A percentile compares a stretch with the other conserved stretches of the same genome.
Evolutionary conservation across 2,888 invertebrate species (phyloP).

Genomic region (Pollenia angustigena): DNA sequence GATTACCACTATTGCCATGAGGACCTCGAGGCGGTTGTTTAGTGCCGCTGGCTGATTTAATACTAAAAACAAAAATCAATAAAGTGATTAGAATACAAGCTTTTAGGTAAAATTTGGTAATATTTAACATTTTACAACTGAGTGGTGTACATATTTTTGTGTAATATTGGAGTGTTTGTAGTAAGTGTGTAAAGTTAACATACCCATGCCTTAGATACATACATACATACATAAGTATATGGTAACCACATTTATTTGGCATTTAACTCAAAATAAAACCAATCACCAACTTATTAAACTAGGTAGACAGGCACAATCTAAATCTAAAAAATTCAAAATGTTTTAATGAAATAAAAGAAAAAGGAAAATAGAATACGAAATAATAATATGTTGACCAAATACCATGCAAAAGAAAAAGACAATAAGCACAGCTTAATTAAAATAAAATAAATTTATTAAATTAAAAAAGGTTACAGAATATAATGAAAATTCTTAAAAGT

Average conservation of each 20-base stretch:
- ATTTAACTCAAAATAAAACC: constrained; percentile 5
- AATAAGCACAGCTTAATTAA: constrained; percentile 21
- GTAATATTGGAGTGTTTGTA: constrained; percentile 37
- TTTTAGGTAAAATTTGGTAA: not conserved
- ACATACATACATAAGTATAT: not conserved
- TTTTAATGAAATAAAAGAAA: constrained; percentile 9
- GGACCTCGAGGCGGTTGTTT: constrained; percentile 77
- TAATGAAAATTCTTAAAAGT: constrained; percentile 18
- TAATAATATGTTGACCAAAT: constrained; percentile 18
- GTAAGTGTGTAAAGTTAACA: constrained; percentile 61
- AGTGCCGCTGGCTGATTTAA: constrained; percentile 80
- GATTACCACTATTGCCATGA: constrained; percentile 65
- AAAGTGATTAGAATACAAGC: constrained; percentile 33
- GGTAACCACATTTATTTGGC: constrained; percentile 36
- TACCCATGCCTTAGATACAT: constrained; percentile 67
- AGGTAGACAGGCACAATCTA: constrained; percentile 43
- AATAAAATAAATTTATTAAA: constrained; percentile 46
- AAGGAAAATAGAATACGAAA: not conserved
- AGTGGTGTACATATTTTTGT: constrained; percentile 30
- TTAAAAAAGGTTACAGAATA: constrained; percentile 26
- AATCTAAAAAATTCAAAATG: constrained; percentile 43
- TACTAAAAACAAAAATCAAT: constrained; percentile 77
- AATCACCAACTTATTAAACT: constrained; percentile 37
- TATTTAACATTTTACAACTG: not conserved
- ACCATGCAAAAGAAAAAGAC: constrained; percentile 51